phyloP scores from a whole-genome alignment of 2,113 vertebrate genomes.

The Colaptes auratus region DNA sequence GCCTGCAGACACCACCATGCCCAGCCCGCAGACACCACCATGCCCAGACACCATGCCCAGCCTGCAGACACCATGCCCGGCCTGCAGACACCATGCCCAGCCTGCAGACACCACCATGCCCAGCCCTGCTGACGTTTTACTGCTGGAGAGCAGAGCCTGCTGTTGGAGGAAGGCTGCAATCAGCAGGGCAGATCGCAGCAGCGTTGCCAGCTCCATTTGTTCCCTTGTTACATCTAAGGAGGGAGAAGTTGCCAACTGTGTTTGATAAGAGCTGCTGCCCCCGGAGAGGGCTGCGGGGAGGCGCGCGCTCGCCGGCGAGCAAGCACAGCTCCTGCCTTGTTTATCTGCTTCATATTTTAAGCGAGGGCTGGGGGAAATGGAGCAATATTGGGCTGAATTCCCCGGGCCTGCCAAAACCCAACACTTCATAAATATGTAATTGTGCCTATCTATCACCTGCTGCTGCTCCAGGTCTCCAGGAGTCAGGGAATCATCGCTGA shows the following conservation, averaged over 20 bases:
- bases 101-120: neutral
- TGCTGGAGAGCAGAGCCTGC: neutral
- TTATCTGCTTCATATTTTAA: neutral
- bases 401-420: neutral
- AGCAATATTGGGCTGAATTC: neutral
- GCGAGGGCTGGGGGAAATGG: neutral
- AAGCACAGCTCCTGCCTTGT: neutral
- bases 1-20: neutral
- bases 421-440: neutral
- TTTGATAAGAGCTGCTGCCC: neutral
- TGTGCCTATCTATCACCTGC: neutral
- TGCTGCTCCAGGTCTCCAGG: neutral
- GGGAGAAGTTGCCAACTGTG: neutral
- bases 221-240: neutral
- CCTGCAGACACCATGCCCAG: neutral
- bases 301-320: neutral
- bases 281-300: neutral
- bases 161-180: neutral
- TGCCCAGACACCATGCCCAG: rapidly evolving
- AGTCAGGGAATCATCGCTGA: neutral
- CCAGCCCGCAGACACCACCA: rapidly evolving
- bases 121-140: rapidly evolving
- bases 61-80: no score
- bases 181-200: neutral
- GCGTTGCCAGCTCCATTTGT: neutral